Conservation (phyloP, 2,113 vertebrate genomes). For the Anolis carolinensis region DNA sequence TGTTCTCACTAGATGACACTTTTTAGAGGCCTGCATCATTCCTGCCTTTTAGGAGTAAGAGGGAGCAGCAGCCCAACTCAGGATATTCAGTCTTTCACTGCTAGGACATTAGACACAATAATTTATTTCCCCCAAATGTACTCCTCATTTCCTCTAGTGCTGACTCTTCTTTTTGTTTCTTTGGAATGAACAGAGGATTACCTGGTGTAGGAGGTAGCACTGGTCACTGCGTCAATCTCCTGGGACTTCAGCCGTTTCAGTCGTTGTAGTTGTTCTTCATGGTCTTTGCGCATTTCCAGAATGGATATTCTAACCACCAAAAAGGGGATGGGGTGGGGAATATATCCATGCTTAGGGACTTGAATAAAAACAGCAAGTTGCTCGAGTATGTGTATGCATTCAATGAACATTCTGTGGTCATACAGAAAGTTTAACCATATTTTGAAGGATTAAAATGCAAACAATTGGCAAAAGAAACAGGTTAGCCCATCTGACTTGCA, state of each 20-base stretch:
- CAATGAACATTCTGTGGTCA: not conserved
- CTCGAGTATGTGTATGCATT: not conserved
- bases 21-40: no score
- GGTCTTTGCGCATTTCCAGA: conserved; percentile 86
- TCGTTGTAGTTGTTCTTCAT: conserved; percentile 86
- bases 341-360: not conserved
- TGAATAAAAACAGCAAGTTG: not conserved
- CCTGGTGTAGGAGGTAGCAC: conserved; percentile 86
- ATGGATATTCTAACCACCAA: conserved; percentile 77
- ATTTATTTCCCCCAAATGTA: not conserved
- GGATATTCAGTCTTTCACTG: no score
- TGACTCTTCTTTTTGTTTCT: not conserved
- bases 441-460: not conserved
- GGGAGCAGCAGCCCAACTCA: no score
- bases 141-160: not conserved
- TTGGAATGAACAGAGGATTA: not conserved
- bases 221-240: conserved; percentile 90
- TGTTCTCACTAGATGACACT: no score
- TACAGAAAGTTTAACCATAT: not conserved
- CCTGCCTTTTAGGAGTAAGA: no score
- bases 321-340: not conserved
- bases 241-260: conserved; percentile 87
- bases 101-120: not conserved
- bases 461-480: not conserved
- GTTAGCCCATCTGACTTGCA: not conserved